These are phyloP conservation scores for Heliconius charithonia DNA, from an alignment of 2,888 invertebrate species.

Conservation along the genomic window DNA sequence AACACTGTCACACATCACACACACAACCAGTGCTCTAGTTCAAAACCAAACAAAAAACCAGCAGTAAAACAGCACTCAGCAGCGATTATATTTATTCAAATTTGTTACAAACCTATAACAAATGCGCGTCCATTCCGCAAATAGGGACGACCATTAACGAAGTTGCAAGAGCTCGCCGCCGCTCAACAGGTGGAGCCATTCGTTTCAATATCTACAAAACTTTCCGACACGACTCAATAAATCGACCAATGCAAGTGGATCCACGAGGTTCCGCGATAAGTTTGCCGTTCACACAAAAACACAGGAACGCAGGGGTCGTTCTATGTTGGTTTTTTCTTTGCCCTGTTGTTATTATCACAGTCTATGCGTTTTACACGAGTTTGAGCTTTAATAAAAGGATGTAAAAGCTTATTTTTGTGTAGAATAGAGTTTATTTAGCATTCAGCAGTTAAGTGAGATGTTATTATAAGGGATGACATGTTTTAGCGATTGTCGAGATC, in stretches of 20 bases:
- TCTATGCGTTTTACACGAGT: conserved; percentile 61
- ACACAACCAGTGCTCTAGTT: background rate
- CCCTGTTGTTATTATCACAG: conserved; percentile 78
- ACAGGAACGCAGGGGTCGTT: conserved; percentile 56
- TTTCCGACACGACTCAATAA: conserved; percentile 78
- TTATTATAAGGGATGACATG: conserved; percentile 72
- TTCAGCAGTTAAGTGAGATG: conserved; percentile 72
- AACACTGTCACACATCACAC: background rate
- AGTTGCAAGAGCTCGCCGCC: conserved; percentile 64
- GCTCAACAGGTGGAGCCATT: conserved; percentile 81
- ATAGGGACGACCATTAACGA: conserved; percentile 74
- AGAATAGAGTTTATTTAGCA: conserved; percentile 49
- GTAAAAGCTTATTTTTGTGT: conserved; percentile 55
- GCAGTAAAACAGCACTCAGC: conserved; percentile 9
- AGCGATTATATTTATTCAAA: conserved; percentile 46
- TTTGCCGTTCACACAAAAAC: conserved; percentile 49
- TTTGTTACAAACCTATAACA: conserved; percentile 49
- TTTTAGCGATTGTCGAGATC: conserved; percentile 65
- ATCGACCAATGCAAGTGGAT: conserved; percentile 68
- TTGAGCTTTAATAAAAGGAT: conserved; percentile 60
- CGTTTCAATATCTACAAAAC: conserved; percentile 83
- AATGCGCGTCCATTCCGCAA: conserved; percentile 60
- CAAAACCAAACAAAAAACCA: conserved; percentile 15
- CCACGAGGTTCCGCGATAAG: conserved; percentile 48
- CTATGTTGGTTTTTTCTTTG: conserved; percentile 67